Conservation (phyloP, 30 jellyfish, hydroid and myxozoan species). For the Aurelia coerulea region DNA sequence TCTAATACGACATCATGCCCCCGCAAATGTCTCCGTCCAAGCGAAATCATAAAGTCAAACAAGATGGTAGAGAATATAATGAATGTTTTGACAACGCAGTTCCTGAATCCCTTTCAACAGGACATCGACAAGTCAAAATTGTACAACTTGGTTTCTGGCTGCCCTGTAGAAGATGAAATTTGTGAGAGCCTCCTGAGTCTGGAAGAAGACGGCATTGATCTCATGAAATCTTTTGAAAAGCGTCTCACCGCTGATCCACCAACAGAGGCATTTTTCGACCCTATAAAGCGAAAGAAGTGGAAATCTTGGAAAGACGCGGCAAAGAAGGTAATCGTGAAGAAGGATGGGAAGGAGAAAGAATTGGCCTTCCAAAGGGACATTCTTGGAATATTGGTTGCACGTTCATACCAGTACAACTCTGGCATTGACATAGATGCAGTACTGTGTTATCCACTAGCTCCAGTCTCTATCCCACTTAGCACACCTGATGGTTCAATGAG, state of each 20-base stretch:
- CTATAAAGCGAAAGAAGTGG: slow-evolving; percentile 20
- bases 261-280: slow-evolving; percentile 19
- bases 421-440: slow-evolving; percentile 32
- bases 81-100: slow-evolving; percentile 11
- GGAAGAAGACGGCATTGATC: slow-evolving; percentile 37
- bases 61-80: slow-evolving; percentile 21
- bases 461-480: slow-evolving; percentile 17
- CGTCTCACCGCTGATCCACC: slow-evolving; percentile 8
- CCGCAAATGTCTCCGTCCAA: slow-evolving; percentile 41
- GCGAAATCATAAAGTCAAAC: slow-evolving; percentile 42
- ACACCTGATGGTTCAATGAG: slow-evolving; percentile 19
- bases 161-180: slow-evolving; percentile 35
- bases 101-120: slow-evolving; percentile 31
- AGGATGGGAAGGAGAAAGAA: slow-evolving; percentile 26
- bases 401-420: slow-evolving; percentile 14
- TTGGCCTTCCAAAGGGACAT: slow-evolving; percentile 46
- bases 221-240: background rate
- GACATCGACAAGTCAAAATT: slow-evolving; percentile 14
- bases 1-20: background rate
- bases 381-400: slow-evolving; percentile 24
- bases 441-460: slow-evolving; percentile 57
- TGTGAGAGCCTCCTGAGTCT: slow-evolving; percentile 22
- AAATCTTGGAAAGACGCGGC: slow-evolving; percentile 25
- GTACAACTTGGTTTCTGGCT: slow-evolving; percentile 55
- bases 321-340: slow-evolving; percentile 18